Base-by-base conservation (phyloP, 2,888 invertebrate species). In the Thymelicus sylvestris region DNA sequence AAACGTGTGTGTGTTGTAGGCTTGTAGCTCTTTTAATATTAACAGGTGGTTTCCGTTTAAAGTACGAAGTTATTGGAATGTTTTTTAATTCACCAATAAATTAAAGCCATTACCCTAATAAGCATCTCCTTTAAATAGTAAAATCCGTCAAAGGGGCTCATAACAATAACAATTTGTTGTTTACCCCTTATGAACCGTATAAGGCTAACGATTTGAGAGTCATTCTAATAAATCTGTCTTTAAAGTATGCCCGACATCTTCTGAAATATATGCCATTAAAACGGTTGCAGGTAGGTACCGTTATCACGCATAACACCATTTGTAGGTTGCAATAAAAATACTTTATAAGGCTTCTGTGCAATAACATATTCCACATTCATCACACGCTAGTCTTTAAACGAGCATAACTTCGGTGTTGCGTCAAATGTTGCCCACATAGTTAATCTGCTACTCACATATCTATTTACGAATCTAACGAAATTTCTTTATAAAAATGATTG, bases 251-350 rank as follows among this genome's bases (percentile, higher is more conserved):
- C 39, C 19, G 63, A 47, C 19, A 48, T 69, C 69, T 64, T 69
- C 59, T 69, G n/a, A 69, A 69, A 64, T 57, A 69, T 64, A 70
- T 50, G 59, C 50, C 50, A 50, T 59, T 60, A 60, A 59, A 59
- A 59, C 52, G 57, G 60, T 50, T 65, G 55, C 55, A 55, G 24
- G 15, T 44, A 55, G 55, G 15, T 44, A 39, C 31, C 24, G 15
- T 41, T 70, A 65, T 70, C 59, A 65, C 69, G 13, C 48, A 64
- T 65, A 70, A 65, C 50, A 15, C 70, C 70, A 65, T 70, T 70
- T 70, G 50, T 64, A 65, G 69, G 50, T 60, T 48, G 65, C 15
- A 70, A 70, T 70, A 70, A 70, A 59, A 70, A 65, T 50, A 50
- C 69, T 70, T 10, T 70, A 70, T 59, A 70, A 50, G 69, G 69